Evolutionary conservation across 2,797 vertebrate genomes (phyloP).

Genomic region (Neoniphon sammara): DNA sequence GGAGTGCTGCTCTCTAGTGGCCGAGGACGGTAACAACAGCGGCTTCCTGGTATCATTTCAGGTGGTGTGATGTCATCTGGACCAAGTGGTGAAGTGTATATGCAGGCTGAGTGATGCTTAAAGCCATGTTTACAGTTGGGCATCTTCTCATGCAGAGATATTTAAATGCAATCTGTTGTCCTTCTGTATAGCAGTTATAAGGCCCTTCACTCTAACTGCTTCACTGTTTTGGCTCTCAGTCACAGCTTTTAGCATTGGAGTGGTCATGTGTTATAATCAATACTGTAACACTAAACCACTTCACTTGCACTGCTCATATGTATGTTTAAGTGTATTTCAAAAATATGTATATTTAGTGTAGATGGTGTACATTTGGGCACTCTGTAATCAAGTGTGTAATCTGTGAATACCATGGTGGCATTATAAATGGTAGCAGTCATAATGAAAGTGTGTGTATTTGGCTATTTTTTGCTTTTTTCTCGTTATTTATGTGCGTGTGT

Average conservation of each 20-base stretch:
- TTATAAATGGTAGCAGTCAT: constrained; percentile 1
- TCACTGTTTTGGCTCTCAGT: background rate
- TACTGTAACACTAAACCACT: background rate
- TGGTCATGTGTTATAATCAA: no score
- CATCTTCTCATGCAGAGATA: constrained; percentile 15
- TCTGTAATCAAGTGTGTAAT: no score
- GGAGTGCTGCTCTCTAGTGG: constrained; percentile 74
- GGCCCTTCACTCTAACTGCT: background rate
- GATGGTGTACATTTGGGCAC: background rate
- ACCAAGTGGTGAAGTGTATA: constrained; percentile 4
- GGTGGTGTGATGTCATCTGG: constrained; percentile 47
- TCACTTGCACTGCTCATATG: background rate
- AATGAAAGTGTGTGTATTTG: constrained; percentile 4
- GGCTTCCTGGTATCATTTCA: constrained; percentile 1
- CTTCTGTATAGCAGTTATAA: constrained; percentile 28
- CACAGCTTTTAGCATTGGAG: background rate
- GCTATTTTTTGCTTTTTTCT: constrained; percentile 24
- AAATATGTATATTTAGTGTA: background rate
- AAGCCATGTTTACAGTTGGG: constrained; percentile 19
- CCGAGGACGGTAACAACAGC: constrained; percentile 20
- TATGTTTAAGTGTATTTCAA: background rate
- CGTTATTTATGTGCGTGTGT: constrained; percentile 18
- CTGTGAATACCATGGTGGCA: background rate
- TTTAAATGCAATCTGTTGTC: constrained; percentile 37
- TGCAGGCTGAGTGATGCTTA: constrained; percentile 24